A percentile compares a stretch with the other conserved stretches of the same genome.
phyloP scores from a whole-genome alignment of 1,140 invertebrate genomes.

The Luehdorfia chinensis region DNA sequence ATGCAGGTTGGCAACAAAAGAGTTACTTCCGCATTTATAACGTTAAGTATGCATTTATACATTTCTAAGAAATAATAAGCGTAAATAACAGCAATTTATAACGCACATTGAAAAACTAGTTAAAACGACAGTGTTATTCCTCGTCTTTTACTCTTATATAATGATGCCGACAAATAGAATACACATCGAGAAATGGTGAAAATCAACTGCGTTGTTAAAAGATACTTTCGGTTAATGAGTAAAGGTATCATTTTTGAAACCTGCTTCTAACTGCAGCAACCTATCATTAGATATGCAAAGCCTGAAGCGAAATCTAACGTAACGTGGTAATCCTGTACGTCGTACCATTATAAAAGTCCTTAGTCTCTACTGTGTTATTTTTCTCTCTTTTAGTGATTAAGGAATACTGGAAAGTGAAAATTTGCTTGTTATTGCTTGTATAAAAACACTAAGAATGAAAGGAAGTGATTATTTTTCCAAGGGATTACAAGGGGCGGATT shows the following conservation, averaged over 20 bases:
- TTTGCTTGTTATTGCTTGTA: too few species aligned
- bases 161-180: neutral
- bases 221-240: slow-evolving; percentile 2
- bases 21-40: too few species aligned
- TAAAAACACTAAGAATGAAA: too few species aligned
- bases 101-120: neutral
- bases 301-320: neutral
- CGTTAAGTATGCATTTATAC: too few species aligned
- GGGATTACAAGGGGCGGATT: too few species aligned
- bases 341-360: neutral
- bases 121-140: slow-evolving; percentile 5
- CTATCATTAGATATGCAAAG: slow-evolving; percentile 6
- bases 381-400: neutral
- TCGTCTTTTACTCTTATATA: slow-evolving; percentile 1
- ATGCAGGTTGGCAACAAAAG: too few species aligned
- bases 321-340: slow-evolving; percentile 1
- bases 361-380: slow-evolving; percentile 1
- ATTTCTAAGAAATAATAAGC: neutral
- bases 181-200: slow-evolving; percentile 1
- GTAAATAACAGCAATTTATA: slow-evolving; percentile 2
- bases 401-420: too few species aligned
- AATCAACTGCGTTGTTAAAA: slow-evolving; percentile 2
- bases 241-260: slow-evolving; percentile 10
- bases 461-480: too few species aligned
- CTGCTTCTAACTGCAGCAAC: neutral